phyloP scores from a whole-genome alignment of 2,888 invertebrate species.

The Andrena trimmerana region DNA sequence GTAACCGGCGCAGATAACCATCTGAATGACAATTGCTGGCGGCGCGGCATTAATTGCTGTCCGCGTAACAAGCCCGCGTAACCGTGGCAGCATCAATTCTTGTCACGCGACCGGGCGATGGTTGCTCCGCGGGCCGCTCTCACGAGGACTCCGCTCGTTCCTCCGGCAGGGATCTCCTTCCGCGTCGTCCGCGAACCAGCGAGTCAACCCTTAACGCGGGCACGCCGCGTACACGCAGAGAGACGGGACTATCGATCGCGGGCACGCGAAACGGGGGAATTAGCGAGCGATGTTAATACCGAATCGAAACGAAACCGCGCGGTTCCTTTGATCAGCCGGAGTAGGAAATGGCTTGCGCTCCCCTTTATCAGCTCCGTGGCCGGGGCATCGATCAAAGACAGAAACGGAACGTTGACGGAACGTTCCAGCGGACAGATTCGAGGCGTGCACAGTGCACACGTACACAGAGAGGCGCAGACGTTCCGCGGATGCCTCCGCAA shows the following conservation, averaged over 20 bases:
- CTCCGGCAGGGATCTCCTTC: slow-evolving; percentile 2
- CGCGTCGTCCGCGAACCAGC: not conserved
- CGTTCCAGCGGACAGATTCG: slow-evolving; percentile 47
- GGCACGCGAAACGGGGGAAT: slow-evolving; percentile 21
- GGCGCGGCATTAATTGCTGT: slow-evolving; percentile 61
- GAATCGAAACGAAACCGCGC: slow-evolving; percentile 55
- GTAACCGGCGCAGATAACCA: slow-evolving; percentile 44
- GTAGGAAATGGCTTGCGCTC: slow-evolving; percentile 46
- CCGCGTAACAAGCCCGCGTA: slow-evolving; percentile 56
- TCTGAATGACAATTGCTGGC: slow-evolving; percentile 61
- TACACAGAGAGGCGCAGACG: slow-evolving; percentile 12
- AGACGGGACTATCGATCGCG: slow-evolving; percentile 31
- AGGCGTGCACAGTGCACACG: slow-evolving; percentile 19
- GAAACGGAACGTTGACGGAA: slow-evolving; percentile 55
- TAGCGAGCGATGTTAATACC: slow-evolving; percentile 48
- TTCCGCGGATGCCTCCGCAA: slow-evolving; percentile 35
- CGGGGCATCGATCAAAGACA: slow-evolving; percentile 66
- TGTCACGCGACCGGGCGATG: slow-evolving; percentile 52
- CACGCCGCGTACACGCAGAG: not conserved
- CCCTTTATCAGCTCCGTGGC: slow-evolving; percentile 47
- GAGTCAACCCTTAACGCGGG: not conserved
- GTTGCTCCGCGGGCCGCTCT: slow-evolving; percentile 27
- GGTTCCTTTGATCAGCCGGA: slow-evolving; percentile 53
- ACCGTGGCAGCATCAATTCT: slow-evolving; percentile 56
- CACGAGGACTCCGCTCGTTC: slow-evolving; percentile 9